Evolutionary conservation across 2,113 vertebrate genomes (phyloP), one percentile per base, ranked within the genome.

Genomic region (Cardinalis cardinalis): DNA sequence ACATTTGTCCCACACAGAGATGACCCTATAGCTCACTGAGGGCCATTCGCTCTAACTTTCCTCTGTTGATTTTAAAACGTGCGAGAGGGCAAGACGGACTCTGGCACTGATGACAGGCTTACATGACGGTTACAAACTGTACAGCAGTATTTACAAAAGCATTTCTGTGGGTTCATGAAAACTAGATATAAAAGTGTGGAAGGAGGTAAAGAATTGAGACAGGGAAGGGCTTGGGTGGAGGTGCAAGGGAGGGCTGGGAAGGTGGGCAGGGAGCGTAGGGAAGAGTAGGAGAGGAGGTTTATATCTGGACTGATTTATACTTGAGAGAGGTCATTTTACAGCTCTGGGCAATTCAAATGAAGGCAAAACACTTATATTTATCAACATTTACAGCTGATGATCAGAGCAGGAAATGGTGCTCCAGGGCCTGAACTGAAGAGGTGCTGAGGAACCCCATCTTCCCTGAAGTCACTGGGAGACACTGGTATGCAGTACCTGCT

Each of bases 61-160:
- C 89, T 95, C 92, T 98, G 98, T 96, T 98, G 98, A 98, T 97
- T 98, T 97, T 97, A 97, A 98, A 97, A 98, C 98, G 98, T 98
- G 98, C 96, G 98, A 99, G 98, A 98, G 98, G 98, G 98, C 98
- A 98, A 98, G 98, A 98, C 98, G 97, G 98, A 98, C 77, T 98
- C 98, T 98, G 98, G 98, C 98, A 98, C 98, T 97, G 98, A 98
- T 97, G 97, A 98, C 97, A 98, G 98, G 98, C 97, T 98, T 98
- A 98, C 97, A 97, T 97, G 98, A 98, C 97, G 90, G 97, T 99
- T 98, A 99, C 98, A 99, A 99, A 99, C 98, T 99, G 98, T 99
- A 99, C 99, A 98, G 92, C 94, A 88, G 72, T 97, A 97, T 97
- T 98, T 98, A 97, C 97, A 98, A 95, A 94, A 97, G 96, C 95